Evolutionary conservation across 2,113 vertebrate species (phyloP), one percentile per base, ranked within the genome.

Genomic region (Tachycineta bicolor): DNA sequence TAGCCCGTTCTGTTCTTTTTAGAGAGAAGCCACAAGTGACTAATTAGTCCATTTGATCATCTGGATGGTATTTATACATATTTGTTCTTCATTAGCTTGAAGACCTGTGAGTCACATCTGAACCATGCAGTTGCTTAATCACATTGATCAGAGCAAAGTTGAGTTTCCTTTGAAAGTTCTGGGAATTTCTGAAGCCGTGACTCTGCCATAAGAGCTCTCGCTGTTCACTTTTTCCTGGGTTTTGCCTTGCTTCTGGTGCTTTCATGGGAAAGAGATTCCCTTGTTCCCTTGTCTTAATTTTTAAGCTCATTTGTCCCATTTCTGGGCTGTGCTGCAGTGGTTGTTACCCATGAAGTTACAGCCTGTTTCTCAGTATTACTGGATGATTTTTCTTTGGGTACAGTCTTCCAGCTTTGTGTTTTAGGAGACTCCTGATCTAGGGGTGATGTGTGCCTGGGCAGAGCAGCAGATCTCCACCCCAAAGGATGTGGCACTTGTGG

Each of bases 11-110:
- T 95, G 95, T 86, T 97, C 94, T 94, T 95, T 89, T 49, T 85
- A 95, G 97, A 97, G 95, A 79, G 23, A 53, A 97, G 92, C 91
- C 92, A 92, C 97, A 82, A 98, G 92, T 97, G 96, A 97, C 97
- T 96, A 97, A 98, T 98, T 98, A 97, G 97, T 98, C 96, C 97
- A 93, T 97, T 98, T 97, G 96, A 98, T 97, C 97, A 94, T 97
- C 94, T 83, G 93, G 95, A 93, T 96, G 96, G 84, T 97, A 93
- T 97, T 97, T 97, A 95, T 97, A 94, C 96, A 93, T 97, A 97
- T 98, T 98, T 98, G 96, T 97, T 98, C 97, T 96, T 97, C 97
- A 93, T 97, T 96, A 97, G 92, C 96, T 95, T 76, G 46, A 46
- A 94, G 95, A 83, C 82, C 23, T 87, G 95, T 96, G 97, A 96